Conservation (phyloP, 2,797 vertebrate genomes). For the Phataginus tricuspis region DNA sequence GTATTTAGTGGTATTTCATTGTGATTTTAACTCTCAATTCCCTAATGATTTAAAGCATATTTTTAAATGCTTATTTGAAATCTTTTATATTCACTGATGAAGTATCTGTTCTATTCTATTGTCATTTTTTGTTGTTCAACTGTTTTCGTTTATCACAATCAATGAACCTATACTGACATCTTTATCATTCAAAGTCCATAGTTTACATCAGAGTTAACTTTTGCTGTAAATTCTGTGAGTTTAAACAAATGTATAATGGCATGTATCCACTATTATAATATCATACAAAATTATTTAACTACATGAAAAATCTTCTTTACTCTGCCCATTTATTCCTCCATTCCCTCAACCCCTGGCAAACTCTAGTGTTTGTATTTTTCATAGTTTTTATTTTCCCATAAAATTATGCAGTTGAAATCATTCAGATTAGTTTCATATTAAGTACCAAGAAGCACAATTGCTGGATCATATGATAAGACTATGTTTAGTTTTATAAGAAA, state of each 20-base stretch:
- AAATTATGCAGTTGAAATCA: not conserved
- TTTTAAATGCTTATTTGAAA: not conserved
- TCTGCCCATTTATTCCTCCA: not conserved
- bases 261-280: not conserved
- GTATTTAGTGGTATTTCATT: not conserved
- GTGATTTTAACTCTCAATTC: not conserved
- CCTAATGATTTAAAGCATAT: not conserved
- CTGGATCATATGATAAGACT: not conserved
- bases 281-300: not conserved
- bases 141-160: not conserved
- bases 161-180: not conserved
- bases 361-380: not conserved
- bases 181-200: not conserved
- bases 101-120: not conserved
- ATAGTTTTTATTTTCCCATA: not conserved
- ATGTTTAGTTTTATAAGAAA: not conserved
- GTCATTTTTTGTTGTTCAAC: not conserved
- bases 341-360: not conserved
- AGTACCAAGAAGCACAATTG: not conserved
- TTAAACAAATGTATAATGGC: not conserved
- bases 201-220: not conserved
- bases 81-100: not conserved
- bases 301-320: not conserved
- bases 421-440: not conserved
- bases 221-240: not conserved